phyloP scores from a whole-genome alignment of 2,888 invertebrate genomes.

The Stenodera caucasica region DNA sequence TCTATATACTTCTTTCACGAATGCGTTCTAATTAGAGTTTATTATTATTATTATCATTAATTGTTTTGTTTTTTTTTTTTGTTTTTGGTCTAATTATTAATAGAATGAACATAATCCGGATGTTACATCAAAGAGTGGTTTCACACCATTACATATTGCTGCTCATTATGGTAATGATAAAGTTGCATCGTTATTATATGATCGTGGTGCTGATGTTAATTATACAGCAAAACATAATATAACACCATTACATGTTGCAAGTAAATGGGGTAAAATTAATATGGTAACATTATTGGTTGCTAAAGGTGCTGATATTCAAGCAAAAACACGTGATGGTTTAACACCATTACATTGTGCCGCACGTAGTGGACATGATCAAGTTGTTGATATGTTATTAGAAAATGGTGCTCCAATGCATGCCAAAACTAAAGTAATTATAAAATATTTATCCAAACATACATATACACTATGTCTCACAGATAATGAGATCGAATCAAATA shows the following conservation, averaged over 20 bases:
- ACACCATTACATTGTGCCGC: slow-evolving; percentile 99
- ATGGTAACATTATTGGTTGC: slow-evolving; percentile 94
- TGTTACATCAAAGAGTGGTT: slow-evolving; percentile 97
- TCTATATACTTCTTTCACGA: too few relatives aligned
- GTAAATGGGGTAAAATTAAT: slow-evolving; percentile 98
- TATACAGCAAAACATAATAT: slow-evolving; percentile 98
- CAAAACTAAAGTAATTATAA: slow-evolving; percentile 96
- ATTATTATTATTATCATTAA: too few relatives aligned
- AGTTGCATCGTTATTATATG: slow-evolving; percentile 90
- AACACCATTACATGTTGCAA: slow-evolving; percentile 96
- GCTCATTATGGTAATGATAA: slow-evolving; percentile 98
- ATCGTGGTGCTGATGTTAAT: slow-evolving; percentile 97
- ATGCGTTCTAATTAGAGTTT: too few relatives aligned
- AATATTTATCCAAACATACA: too few relatives aligned
- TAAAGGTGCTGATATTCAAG: slow-evolving; percentile 93
- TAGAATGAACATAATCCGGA: slow-evolving; percentile 99
- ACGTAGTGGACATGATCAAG: slow-evolving; percentile 95
- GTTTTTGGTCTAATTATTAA: too few relatives aligned
- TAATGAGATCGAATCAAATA: too few relatives aligned
- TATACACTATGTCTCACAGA: too few relatives aligned
- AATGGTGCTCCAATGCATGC: slow-evolving; percentile 95
- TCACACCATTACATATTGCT: slow-evolving; percentile 98
- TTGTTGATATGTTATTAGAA: slow-evolving; percentile 92
- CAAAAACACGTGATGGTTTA: slow-evolving; percentile 93
- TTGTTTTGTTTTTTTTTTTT: too few relatives aligned